A percentile compares a stretch with the other conserved stretches of the same genome.
These are phyloP conservation scores for Potamarius usumacintae DNA, from an alignment of 2,113 vertebrate species.

Conservation along the genomic window DNA sequence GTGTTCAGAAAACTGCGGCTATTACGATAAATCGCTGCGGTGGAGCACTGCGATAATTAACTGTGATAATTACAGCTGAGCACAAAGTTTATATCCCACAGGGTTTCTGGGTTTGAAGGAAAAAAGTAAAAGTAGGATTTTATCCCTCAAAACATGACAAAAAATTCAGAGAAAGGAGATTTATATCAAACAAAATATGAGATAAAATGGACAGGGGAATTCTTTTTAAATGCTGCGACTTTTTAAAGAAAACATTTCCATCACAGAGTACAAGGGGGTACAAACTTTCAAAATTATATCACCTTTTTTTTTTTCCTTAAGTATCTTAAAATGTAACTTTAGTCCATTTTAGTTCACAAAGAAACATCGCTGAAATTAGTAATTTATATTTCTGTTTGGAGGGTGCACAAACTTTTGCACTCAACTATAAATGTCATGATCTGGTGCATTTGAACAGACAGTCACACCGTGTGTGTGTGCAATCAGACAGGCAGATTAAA, in stretches of 20 bases:
- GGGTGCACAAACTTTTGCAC: not conserved
- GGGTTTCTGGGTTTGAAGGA: not conserved
- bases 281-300: not conserved
- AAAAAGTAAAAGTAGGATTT: not conserved
- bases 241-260: not conserved
- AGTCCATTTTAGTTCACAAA: too few relatives aligned
- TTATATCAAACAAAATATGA: not conserved
- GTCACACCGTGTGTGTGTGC: not conserved
- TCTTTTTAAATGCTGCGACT: not conserved
- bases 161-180: not conserved
- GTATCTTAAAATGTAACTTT: too few relatives aligned
- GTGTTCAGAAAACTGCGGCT: not conserved
- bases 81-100: not conserved
- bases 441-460: not conserved
- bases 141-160: not conserved
- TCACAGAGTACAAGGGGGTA: not conserved
- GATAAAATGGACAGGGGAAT: not conserved
- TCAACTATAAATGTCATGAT: not conserved
- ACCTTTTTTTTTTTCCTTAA: not conserved
- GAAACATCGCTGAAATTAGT: not conserved
- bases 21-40: not conserved
- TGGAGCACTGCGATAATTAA: not conserved
- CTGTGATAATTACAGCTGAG: not conserved
- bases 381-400: not conserved
- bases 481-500: slow-evolving; percentile 49